Base-by-base conservation (phyloP, 2,888 invertebrate species). In the Elmis aenea region DNA sequence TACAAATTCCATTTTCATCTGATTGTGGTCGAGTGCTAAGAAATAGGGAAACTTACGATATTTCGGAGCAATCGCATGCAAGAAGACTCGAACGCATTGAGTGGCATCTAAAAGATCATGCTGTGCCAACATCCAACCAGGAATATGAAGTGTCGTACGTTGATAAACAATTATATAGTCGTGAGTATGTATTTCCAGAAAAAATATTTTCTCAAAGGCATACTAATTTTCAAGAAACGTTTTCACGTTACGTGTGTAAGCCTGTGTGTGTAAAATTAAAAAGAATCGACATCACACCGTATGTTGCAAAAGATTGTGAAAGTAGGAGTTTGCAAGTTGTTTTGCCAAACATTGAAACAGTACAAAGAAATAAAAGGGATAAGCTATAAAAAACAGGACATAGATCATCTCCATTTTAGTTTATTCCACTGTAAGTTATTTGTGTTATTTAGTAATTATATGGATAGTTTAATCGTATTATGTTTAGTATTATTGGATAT, bases 1-100 rank as follows among this genome's bases (percentile, higher is more conserved):
- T 41, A 12, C 33, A 53, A 29, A 53, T 64, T 25, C 64, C 64
- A 23, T 55, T 64, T 29, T 61, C 61, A 2, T 64, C 62, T 3
- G 57, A 62, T 38, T 39, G 58, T 26, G 61, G 64, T 3, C 45
- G 48, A 27, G 43, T 46, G 21, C 42, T 61, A 26, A 51, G 54
- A 27, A 37, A 44, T 11, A 42, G 43, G 24, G 50, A 50, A 26
- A 50, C 52, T 32, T 54, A 50, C 31, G 22, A 32, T 23, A 42
- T 61, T 10, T 40, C 54, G 12, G 50, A 52, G 26, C 49, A 55
- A 9, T 38, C 50, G 4, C 52, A 50, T 29, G 27, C 48, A 12
- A 45, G 48, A 24, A 51, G 55, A 43, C 34, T 55, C 14, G 54
- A 62, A 40, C 43, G 58, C 15, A 37, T 48, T n/a, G 60, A 59